Evolutionary conservation across 2,113 vertebrate genomes (phyloP), one percentile per base, ranked within the genome.

Genomic region (Phocoena phocoena): DNA sequence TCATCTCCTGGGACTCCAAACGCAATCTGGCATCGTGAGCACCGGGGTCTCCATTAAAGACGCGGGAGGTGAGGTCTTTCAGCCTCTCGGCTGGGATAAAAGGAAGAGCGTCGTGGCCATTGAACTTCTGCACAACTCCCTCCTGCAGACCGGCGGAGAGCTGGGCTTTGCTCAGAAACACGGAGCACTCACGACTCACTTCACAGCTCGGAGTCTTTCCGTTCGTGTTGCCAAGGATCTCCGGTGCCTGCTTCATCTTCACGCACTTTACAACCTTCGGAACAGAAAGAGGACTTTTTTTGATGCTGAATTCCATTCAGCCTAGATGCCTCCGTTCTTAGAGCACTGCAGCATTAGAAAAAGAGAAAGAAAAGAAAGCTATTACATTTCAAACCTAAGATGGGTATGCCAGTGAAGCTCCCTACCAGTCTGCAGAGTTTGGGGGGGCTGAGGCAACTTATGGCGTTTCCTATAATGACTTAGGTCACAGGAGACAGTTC

Each of bases 181-280:
- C 98, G 8, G 99, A 99, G 33, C 99, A 99, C 89, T 99, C 99
- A 0, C 99, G 98, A 85, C 98, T 99, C 98, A 99, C 98, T 95
- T 99, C 99, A 23, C 98, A 98, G 97, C 97, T 99, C 44, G 99
- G 99, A 53, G 98, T 95, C 97, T 99, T 99, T 55, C 99, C 99
- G 2, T 99, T 98, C 25, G 98, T 17, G 71, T 73, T 98, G 93
- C 99, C 98, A 7, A 99, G 99, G 96, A 99, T 98, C 92, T 99
- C 99, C 1, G 99, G 99, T 1, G 99, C 99, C 98, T 99, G 99
- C 98, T 99, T 99, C 99, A 99, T 99, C 98, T 99, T 99, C 97
- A 99, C 95, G 31, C 99, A 99, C 98, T 98, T 99, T 93, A 98
- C 98, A 90, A 99, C 99, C 98, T 99, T 99, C 63, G 98, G 99